phyloP scores from a whole-genome alignment of 2,113 vertebrate species.

The Zosterops japonicus region DNA sequence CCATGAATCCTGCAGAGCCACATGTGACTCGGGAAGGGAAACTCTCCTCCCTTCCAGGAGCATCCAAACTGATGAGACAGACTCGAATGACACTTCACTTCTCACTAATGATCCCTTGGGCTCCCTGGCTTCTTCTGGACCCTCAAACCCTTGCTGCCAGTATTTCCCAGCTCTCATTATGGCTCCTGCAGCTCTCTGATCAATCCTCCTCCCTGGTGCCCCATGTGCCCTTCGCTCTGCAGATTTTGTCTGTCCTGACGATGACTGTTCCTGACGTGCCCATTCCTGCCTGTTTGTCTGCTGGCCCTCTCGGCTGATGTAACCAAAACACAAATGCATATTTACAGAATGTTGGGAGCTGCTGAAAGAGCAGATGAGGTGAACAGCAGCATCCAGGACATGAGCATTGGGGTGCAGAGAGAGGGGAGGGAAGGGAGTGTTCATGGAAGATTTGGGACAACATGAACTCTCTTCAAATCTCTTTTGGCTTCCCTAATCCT shows the following conservation, averaged over 20 bases:
- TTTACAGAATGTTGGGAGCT: background rate
- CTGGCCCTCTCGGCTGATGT: background rate
- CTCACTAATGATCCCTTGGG: background rate
- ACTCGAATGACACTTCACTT: background rate
- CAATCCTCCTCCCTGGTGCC: fast-evolving
- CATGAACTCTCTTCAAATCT: background rate
- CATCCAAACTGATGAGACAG: background rate
- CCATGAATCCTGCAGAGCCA: background rate
- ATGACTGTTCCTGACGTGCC: constrained; percentile 13
- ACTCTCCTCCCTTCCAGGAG: background rate
- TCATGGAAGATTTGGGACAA: background rate
- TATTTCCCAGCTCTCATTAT: background rate
- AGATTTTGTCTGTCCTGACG: background rate
- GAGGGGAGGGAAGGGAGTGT: background rate
- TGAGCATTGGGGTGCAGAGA: background rate
- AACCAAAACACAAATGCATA: background rate
- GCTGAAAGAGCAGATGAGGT: constrained; percentile 11
- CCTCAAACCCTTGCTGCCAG: background rate
- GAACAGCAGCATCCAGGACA: background rate
- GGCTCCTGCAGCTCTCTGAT: background rate
- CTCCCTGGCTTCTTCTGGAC: background rate
- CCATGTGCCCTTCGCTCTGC: fast-evolving
- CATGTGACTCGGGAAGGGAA: background rate
- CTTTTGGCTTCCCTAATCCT: background rate
- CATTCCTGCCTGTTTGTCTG: constrained; percentile 14